Conservation (phyloP, 2,113 vertebrate species). For the Leptocoma aspasia region DNA sequence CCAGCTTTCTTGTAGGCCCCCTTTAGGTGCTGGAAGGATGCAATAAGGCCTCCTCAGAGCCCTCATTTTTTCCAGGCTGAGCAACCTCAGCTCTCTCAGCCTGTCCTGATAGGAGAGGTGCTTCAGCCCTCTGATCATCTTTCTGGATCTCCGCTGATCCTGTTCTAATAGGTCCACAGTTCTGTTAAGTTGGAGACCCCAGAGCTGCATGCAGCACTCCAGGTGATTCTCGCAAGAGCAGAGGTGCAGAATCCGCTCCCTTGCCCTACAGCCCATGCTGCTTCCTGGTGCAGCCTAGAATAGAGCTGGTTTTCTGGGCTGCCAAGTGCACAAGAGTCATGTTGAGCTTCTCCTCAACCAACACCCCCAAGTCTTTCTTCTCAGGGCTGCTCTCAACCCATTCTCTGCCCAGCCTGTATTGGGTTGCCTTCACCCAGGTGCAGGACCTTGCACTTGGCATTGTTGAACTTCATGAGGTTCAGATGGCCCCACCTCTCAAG, state of each 20-base stretch:
- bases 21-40: not conserved
- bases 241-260: not conserved
- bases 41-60: not conserved
- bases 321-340: not conserved
- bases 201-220: not conserved
- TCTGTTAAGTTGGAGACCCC: not conserved
- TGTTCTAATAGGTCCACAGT: not conserved
- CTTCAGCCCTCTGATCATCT: not conserved
- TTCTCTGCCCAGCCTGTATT: not conserved
- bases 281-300: not conserved
- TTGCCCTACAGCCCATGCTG: not conserved
- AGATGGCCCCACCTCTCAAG: not conserved
- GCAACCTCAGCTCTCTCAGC: not conserved
- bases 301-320: not conserved
- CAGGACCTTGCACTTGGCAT: fast-evolving
- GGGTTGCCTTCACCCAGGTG: not conserved
- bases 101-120: not conserved
- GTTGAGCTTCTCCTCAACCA: not conserved
- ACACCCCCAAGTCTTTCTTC: not conserved
- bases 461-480: not conserved
- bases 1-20: not conserved
- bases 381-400: not conserved
- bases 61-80: not conserved
- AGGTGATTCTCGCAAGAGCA: not conserved
- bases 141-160: not conserved